Base-by-base conservation (phyloP, 1,140 invertebrate species). In the Andricus grossulariae region DNA sequence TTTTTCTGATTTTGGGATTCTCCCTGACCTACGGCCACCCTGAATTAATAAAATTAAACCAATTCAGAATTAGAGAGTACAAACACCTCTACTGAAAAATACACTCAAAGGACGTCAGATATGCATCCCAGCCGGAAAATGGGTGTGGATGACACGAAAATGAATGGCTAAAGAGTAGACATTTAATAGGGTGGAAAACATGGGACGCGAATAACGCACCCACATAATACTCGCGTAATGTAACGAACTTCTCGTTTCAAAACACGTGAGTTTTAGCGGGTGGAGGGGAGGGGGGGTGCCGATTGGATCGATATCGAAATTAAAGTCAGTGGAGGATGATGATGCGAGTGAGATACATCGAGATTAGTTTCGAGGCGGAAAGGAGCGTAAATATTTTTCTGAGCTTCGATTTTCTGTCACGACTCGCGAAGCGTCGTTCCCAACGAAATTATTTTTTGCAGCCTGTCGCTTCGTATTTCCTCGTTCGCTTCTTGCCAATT, bases 101-200 rank as follows among this genome's bases (percentile, higher is more conserved):
- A 50, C n/a, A 55, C 51, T 80, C 51, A 66, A 73, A 80, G 73
- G 12, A 50, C 1, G 25, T 25, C 71, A 74, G 71, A 74, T 80
- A 77, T 77, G 72, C 82, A 74, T 77, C 60, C 71, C 19, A 71
- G 78, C 75, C 83, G 84, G 83, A 85, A 86, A 85, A 86, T 82
- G 81, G 84, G 82, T 82, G 83, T 83, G 82, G 82, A 84, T 83
- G 80, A 82, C 66, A 79, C 80, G 84, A 85, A 86, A 85, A 85
- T 81, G 76, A 79, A 81, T 78, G 78, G 77, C 73, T 74, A 77
- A 86, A 85, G 82, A 82, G 84, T 83, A 79, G 80, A 83, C 83
- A 86, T 84, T 85, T 79, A 84, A 83, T 77, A 76, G 84, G 80
- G 78, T 79, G 80, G 79, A 74, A 82, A 77, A 83, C 76, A 79